phyloP scores from a whole-genome alignment of 2,888 invertebrate species.

The Pandemis cinnamomeana region DNA sequence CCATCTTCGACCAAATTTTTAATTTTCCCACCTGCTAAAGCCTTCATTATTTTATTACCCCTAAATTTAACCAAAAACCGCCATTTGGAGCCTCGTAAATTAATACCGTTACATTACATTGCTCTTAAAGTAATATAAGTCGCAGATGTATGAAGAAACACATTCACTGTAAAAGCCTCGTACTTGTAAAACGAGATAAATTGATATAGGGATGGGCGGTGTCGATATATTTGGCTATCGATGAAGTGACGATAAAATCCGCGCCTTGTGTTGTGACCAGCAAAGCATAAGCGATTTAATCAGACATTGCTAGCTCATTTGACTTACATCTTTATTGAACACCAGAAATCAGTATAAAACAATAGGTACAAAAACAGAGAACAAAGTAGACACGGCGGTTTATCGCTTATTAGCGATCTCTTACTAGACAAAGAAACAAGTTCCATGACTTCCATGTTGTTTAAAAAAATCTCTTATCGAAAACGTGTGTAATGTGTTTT shows the following conservation, averaged over 20 bases:
- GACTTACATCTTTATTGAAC: too few relatives aligned
- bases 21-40: background rate
- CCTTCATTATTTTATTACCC: conserved; percentile 37
- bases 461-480: too few relatives aligned
- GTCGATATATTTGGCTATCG: conserved; percentile 19
- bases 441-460: too few relatives aligned
- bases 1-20: background rate
- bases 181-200: conserved; percentile 57
- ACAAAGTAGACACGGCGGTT: too few relatives aligned
- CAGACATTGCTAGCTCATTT: too few relatives aligned
- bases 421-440: too few relatives aligned
- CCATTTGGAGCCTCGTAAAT: conserved; percentile 44
- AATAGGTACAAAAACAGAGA: too few relatives aligned
- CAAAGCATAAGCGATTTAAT: too few relatives aligned
- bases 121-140: conserved; percentile 60
- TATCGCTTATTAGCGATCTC: too few relatives aligned
- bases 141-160: conserved; percentile 52
- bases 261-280: background rate
- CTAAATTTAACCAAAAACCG: conserved; percentile 34
- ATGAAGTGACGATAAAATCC: background rate
- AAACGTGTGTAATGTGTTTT: too few relatives aligned
- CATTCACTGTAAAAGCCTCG: conserved; percentile 29
- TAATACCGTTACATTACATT: conserved; percentile 53
- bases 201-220: conserved; percentile 52
- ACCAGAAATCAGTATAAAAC: too few relatives aligned